A percentile compares a stretch with the other conserved stretches of the same genome.
Conservation (phyloP, 2,888 invertebrate species). For the Fragum whitleyi region DNA sequence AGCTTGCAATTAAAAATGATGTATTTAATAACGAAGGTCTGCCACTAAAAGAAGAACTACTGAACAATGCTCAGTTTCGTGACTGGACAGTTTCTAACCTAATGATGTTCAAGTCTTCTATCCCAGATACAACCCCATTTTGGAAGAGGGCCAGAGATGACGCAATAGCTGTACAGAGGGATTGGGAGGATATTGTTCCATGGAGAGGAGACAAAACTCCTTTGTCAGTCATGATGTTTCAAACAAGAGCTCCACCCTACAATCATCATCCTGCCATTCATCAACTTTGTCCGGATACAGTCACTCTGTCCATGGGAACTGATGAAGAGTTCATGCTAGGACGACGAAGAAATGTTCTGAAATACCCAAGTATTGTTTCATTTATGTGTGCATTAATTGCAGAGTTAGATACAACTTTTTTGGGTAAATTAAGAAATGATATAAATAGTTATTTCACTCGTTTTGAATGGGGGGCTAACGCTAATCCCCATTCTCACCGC, state of each 20-base stretch:
- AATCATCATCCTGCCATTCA: too few relatives aligned
- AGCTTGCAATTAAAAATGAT: not conserved
- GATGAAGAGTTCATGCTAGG: not conserved
- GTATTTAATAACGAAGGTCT: not conserved
- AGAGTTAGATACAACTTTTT: not conserved
- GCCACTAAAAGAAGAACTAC: not conserved
- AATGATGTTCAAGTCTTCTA: conserved; percentile 10
- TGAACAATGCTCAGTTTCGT: not conserved
- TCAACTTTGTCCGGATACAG: too few relatives aligned
- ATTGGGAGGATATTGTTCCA: too few relatives aligned
- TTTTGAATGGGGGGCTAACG: conserved; percentile 4
- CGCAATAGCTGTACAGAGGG: too few relatives aligned
- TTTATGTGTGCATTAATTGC: not conserved
- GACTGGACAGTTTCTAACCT: not conserved
- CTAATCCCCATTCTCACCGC: not conserved
- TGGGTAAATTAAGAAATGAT: not conserved
- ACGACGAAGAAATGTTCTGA: conserved; percentile 7
- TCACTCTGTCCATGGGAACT: not conserved
- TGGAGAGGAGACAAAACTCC: not conserved
- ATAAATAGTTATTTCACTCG: not conserved
- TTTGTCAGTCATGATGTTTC: not conserved
- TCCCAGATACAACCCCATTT: conserved; percentile 3
- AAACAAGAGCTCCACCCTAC: not conserved
- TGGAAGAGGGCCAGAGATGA: not conserved
- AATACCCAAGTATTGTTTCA: not conserved